Evolutionary conservation across 2,797 vertebrate genomes (phyloP).

Genomic region (Falco naumanni): DNA sequence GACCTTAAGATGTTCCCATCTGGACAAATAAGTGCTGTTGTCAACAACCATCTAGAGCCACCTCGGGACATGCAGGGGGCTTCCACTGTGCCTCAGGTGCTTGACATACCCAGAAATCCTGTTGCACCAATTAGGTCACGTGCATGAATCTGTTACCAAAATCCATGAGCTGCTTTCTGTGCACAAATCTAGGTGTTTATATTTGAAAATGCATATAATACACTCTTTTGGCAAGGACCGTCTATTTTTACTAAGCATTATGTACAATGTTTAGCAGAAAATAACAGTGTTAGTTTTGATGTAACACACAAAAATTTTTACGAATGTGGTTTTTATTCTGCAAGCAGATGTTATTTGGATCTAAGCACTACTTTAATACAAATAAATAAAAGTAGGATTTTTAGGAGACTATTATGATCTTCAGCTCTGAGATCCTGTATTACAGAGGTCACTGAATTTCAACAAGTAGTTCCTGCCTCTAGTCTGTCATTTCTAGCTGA

Average conservation of each 20-base stretch:
- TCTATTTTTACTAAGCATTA: not conserved
- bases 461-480: conserved; percentile 32
- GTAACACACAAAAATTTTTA: not conserved
- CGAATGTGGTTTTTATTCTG: rapidly evolving
- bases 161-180: not conserved
- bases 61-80: not conserved
- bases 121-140: not conserved
- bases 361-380: not conserved
- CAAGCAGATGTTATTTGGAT: conserved; percentile 5
- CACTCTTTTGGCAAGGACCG: not conserved
- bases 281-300: not conserved
- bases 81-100: not conserved
- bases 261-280: not conserved
- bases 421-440: conserved; percentile 16
- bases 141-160: not conserved
- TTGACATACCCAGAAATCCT: not conserved
- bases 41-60: not conserved
- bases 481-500: conserved; percentile 29
- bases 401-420: not conserved
- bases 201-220: not conserved
- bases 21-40: not conserved
- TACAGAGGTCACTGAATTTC: conserved; percentile 61
- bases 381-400: conserved; percentile 42
- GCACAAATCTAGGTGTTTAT: not conserved
- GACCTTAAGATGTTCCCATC: not conserved